Conservation (phyloP, 2,888 invertebrate genomes). For the Harmothoe impar region DNA sequence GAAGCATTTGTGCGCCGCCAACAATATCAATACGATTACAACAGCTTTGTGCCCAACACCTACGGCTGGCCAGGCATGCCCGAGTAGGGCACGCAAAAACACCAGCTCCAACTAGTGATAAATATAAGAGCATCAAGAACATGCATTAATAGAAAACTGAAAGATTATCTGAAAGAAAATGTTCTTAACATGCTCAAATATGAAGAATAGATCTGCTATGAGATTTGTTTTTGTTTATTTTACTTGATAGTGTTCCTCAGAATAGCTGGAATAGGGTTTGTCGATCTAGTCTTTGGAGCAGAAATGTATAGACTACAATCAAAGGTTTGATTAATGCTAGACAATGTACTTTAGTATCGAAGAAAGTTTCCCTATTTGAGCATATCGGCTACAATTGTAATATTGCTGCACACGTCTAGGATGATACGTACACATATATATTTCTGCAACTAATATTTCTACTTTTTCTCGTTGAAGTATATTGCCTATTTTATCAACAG, state of each 20-base stretch:
- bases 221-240: neutral
- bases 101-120: neutral
- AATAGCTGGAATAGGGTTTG: too few species aligned
- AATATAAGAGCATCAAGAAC: neutral
- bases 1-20: slow-evolving; percentile 83
- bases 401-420: too few species aligned
- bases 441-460: too few species aligned
- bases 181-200: neutral
- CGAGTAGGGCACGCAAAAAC: slow-evolving; percentile 64
- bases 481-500: too few species aligned
- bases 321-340: neutral
- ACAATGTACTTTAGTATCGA: neutral
- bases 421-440: too few species aligned
- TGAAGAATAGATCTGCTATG: neutral
- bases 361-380: too few species aligned
- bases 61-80: slow-evolving; percentile 84
- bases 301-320: neutral
- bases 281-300: neutral
- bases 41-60: slow-evolving; percentile 83
- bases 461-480: too few species aligned
- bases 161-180: too few species aligned
- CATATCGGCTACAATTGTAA: too few species aligned
- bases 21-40: slow-evolving; percentile 83
- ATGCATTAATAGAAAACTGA: too few species aligned
- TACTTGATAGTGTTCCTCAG: neutral